Conservation (phyloP, 2,113 vertebrate species). For the Bagarius yarrelli region DNA sequence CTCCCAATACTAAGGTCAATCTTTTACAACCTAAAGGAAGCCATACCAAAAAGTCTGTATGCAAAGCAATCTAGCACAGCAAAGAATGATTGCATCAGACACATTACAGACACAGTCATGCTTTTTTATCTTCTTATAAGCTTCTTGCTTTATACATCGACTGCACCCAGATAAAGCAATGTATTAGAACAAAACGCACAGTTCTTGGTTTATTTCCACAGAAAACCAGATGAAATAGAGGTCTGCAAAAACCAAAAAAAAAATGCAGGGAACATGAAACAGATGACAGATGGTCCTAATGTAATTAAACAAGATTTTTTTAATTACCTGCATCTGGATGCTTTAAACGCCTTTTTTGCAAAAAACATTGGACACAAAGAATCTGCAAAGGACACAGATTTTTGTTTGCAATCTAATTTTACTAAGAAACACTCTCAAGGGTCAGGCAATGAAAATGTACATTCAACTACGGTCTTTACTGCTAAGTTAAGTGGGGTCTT, state of each 20-base stretch:
- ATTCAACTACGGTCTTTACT: background rate
- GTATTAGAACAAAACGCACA: constrained; percentile 33
- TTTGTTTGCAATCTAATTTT: background rate
- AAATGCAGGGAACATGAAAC: background rate
- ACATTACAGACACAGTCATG: background rate
- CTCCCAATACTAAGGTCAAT: background rate
- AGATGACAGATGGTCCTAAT: constrained; percentile 13
- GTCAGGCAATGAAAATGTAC: background rate
- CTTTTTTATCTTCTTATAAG: background rate
- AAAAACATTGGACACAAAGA: too few species aligned
- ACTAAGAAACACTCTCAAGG: constrained; percentile 5
- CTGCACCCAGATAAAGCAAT: constrained; percentile 41
- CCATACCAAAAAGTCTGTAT: background rate
- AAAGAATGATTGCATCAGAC: background rate
- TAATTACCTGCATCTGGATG: background rate
- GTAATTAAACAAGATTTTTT: constrained; percentile 35
- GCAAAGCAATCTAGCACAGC: background rate
- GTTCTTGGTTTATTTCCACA: constrained; percentile 35
- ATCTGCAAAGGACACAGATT: constrained; percentile 8
- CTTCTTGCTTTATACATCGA: constrained; percentile 44
- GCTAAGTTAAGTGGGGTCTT: background rate
- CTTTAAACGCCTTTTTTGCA: background rate
- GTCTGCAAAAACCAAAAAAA: constrained; percentile 15
- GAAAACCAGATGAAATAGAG: background rate
- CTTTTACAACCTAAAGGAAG: background rate